Base-by-base conservation (phyloP, 1,140 invertebrate genomes). In the Homarus americanus region DNA sequence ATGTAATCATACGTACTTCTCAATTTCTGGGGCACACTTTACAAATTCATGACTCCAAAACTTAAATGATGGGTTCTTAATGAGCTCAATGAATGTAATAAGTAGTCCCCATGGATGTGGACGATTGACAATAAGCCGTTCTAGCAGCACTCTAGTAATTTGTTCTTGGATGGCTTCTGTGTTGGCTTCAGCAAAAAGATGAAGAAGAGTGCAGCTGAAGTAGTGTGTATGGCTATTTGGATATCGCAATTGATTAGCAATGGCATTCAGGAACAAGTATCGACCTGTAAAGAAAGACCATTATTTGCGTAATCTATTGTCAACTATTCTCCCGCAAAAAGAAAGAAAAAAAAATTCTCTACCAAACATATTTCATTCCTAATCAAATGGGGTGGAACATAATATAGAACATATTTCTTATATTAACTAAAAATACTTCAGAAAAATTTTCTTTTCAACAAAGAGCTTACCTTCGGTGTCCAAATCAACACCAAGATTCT, bases 1-100 rank as follows among this genome's bases (percentile, higher is more conserved):
- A 58, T 20, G 24, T 20, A 58, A 44, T 28, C 32, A 76, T 95
- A 96, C 96, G 95, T 82, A 93, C 97, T 99, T 99, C 95, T 99
- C 98, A 94, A 99, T 99, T 95, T 99, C 99, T 12, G 98, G 98
- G 40, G 99, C 98, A 95, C 99, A 99, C 94, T 98, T 97, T 0
- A 99, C 99, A 95, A 99, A 99, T 93, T 99, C 98, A 94, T 99
- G 98, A 82, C 97, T 96, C 99, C 99, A 99, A 94, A 99, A 99
- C 94, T 99, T 99, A 95, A 99, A 99, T n/a, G 96, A 97, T 17
- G 98, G 98, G 95, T 99, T 99, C 94, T 99, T 99, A 93, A 99
- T 99, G 28, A 99, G 95, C 95, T 99, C 99, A 93, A 99, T 99
- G 94, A 99, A 99, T 0, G 99, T 99, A 76, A 99, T 99, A 9